A percentile compares a stretch with the other conserved stretches of the same genome.
These are phyloP conservation scores for Hiodon alosoides DNA, from an alignment of 2,113 vertebrate genomes.

Conservation along the genomic window DNA sequence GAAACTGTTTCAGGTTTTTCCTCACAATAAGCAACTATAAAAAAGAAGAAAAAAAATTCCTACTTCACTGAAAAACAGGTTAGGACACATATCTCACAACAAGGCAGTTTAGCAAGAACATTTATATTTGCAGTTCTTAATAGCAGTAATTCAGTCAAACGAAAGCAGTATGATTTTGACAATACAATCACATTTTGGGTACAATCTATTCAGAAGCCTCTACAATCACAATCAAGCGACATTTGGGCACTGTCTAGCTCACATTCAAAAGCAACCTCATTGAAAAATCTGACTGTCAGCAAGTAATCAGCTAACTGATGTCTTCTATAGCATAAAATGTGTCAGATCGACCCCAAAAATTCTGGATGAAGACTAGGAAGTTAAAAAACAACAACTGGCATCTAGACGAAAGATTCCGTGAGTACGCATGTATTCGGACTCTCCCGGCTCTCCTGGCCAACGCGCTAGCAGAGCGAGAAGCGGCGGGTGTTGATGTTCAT, in stretches of 20 bases:
- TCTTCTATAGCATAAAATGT: not conserved
- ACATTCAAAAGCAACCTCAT: constrained; percentile 8
- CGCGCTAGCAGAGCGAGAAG: constrained; percentile 84
- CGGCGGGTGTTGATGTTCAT: constrained; percentile 96
- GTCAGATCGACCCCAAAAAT: not conserved
- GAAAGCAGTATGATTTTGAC: not conserved
- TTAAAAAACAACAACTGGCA: not conserved
- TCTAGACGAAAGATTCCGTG: not conserved
- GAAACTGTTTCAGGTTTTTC: too few species aligned
- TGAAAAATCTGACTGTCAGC: not conserved
- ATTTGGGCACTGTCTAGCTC: constrained; percentile 17
- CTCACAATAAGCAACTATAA: too few species aligned
- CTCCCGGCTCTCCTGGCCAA: not conserved
- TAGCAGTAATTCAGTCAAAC: not conserved
- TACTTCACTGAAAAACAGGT: too few species aligned
- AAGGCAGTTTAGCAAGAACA: too few species aligned
- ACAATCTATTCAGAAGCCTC: not conserved
- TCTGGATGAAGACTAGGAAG: not conserved
- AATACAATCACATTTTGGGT: not conserved
- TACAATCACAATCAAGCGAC: constrained; percentile 15
- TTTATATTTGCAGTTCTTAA: too few species aligned
- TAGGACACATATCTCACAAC: too few species aligned
- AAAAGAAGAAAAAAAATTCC: too few species aligned
- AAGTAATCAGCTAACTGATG: not conserved
- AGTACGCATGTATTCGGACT: not conserved